These are phyloP conservation scores for Oryzias celebensis DNA, from an alignment of 2,113 vertebrate species.

Conservation along the genomic window DNA sequence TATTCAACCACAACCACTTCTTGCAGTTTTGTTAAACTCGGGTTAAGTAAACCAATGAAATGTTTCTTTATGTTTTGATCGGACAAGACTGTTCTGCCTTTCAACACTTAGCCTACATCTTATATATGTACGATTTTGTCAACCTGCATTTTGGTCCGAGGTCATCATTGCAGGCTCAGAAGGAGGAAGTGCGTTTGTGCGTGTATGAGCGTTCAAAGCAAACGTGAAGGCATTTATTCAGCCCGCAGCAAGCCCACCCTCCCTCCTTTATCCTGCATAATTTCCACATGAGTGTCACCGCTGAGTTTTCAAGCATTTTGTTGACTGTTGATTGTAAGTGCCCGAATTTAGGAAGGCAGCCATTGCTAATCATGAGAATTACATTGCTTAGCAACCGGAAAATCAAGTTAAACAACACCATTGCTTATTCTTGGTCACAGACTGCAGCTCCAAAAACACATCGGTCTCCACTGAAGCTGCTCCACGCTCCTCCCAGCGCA, in stretches of 20 bases:
- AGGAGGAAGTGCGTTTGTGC: background rate
- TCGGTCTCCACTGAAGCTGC: constrained; percentile 67
- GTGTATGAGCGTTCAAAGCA: constrained; percentile 6
- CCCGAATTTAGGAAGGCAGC: constrained; percentile 77
- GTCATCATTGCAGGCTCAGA: constrained; percentile 45
- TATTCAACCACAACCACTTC: constrained; percentile 41
- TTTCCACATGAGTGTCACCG: constrained; percentile 52
- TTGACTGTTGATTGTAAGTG: constrained; percentile 79
- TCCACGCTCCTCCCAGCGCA: constrained; percentile 52
- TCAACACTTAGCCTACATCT: background rate
- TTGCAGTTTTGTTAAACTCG: constrained; percentile 30
- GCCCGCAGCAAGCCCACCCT: background rate
- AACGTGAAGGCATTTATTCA: constrained; percentile 26
- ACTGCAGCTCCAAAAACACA: constrained; percentile 63
- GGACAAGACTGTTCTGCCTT: no score
- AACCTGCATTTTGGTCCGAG: constrained; percentile 30
- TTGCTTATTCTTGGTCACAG: constrained; percentile 75
- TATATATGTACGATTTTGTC: constrained; percentile 48
- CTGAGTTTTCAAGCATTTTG: constrained; percentile 74
- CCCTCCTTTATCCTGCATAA: constrained; percentile 27
- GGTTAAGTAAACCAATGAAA: constrained; percentile 1
- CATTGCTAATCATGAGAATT: constrained; percentile 81
- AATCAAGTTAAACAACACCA: constrained; percentile 80
- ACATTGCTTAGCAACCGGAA: constrained; percentile 81
- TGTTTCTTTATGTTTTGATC: no score